Evolutionary conservation across 2,888 invertebrate species (phyloP).

Genomic region (Podabrus alpinus): DNA sequence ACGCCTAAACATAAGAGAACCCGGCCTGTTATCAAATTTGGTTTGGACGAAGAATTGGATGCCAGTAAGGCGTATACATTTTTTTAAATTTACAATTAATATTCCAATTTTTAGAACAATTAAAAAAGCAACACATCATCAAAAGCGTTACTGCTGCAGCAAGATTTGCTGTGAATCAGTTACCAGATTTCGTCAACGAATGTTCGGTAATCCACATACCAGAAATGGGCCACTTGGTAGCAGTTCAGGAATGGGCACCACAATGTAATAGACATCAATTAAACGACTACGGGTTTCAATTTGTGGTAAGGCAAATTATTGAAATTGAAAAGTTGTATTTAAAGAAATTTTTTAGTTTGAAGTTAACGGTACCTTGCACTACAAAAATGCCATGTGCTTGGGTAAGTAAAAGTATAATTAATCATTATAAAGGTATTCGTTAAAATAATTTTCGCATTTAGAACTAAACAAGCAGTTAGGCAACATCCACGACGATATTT

Average conservation of each 20-base stretch:
- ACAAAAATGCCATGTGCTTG: slow-evolving; percentile 53
- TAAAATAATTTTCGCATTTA: slow-evolving; percentile 43
- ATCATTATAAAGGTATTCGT: background rate
- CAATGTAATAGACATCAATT: slow-evolving; percentile 62
- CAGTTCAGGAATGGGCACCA: slow-evolving; percentile 69
- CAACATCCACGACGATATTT: slow-evolving; percentile 78
- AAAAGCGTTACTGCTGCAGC: slow-evolving; percentile 75
- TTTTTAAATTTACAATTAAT: background rate
- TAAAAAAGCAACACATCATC: slow-evolving; percentile 70
- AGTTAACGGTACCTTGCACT: slow-evolving; percentile 48
- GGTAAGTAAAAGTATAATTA: slow-evolving; percentile 44
- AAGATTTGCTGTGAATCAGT: slow-evolving; percentile 67
- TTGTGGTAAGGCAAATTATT: slow-evolving; percentile 61
- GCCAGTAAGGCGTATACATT: slow-evolving; percentile 59
- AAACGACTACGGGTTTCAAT: slow-evolving; percentile 69
- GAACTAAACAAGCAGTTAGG: slow-evolving; percentile 79
- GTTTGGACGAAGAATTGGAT: slow-evolving; percentile 77
- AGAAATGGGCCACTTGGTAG: slow-evolving; percentile 78
- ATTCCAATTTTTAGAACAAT: slow-evolving; percentile 63
- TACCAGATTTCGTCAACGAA: slow-evolving; percentile 68
- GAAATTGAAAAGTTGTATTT: background rate
- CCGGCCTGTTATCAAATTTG: slow-evolving; percentile 74
- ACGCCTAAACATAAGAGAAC: slow-evolving; percentile 64
- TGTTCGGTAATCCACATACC: slow-evolving; percentile 74
- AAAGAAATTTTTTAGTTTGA: slow-evolving; percentile 48